phyloP scores from a whole-genome alignment of 2,888 invertebrate species.

The Cremastinae sp. region DNA sequence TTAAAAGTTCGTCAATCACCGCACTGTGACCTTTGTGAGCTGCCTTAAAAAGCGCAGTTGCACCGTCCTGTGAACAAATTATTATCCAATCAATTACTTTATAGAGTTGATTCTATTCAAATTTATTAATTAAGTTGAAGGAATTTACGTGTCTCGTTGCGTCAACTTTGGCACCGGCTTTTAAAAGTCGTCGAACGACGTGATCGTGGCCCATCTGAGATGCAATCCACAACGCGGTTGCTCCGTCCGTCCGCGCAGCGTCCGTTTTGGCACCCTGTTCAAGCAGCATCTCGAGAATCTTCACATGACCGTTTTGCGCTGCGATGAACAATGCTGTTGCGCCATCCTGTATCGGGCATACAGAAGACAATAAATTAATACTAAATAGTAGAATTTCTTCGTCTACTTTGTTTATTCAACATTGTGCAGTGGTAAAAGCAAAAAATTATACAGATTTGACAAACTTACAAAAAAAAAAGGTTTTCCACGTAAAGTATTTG shows the following conservation, averaged over 20 bases:
- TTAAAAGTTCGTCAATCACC: slow-evolving; percentile 91
- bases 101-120: not conserved
- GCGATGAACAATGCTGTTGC: slow-evolving; percentile 96
- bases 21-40: slow-evolving; percentile 96
- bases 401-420: not conserved
- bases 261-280: slow-evolving; percentile 88
- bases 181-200: slow-evolving; percentile 88
- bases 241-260: slow-evolving; percentile 89
- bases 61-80: slow-evolving; percentile 88
- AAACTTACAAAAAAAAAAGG: not conserved
- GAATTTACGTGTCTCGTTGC: slow-evolving; percentile 87
- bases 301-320: slow-evolving; percentile 95
- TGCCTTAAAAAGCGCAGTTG: slow-evolving; percentile 96
- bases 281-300: slow-evolving; percentile 88
- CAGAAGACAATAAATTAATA: slow-evolving; percentile 41
- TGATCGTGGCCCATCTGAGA: slow-evolving; percentile 96
- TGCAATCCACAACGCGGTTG: slow-evolving; percentile 96
- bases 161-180: slow-evolving; percentile 90
- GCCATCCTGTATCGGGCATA: slow-evolving; percentile 88
- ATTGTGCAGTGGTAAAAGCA: no score
- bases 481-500: no score
- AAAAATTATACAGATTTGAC: not conserved
- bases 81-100: slow-evolving; percentile 32
- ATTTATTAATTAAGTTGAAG: no score
- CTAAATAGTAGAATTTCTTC: not conserved